Percentiles rank a stretch among this genome's conserved stretches.
Conservation (phyloP, 2,888 invertebrate species). For the Lasiommata megera region DNA sequence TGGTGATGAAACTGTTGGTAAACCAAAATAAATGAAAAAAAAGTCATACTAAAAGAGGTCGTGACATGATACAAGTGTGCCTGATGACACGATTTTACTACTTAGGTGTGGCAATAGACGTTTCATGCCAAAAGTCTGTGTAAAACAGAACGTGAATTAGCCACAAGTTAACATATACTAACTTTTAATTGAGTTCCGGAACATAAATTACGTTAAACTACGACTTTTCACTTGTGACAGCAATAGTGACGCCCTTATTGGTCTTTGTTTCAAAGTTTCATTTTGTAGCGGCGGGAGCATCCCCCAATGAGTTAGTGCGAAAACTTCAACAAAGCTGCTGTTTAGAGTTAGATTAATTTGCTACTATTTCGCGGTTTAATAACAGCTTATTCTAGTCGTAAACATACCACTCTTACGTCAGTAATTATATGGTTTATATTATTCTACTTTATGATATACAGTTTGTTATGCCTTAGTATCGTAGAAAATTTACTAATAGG, state of each 20-base stretch:
- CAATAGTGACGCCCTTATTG: conserved; percentile 9
- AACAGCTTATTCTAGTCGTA: not conserved
- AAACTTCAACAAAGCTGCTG: conserved; percentile 6
- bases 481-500: too few relatives aligned
- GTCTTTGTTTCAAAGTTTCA: conserved; percentile 16
- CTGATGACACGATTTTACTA: too few relatives aligned
- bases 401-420: too few relatives aligned
- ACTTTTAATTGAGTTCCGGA: conserved; percentile 11
- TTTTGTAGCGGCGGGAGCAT: not conserved
- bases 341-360: conserved; percentile 11
- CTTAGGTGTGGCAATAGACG: too few relatives aligned
- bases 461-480: too few relatives aligned
- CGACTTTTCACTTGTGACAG: conserved; percentile 9
- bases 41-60: too few relatives aligned
- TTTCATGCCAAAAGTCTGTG: not conserved
- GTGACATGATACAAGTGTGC: too few relatives aligned
- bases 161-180: not conserved
- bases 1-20: too few relatives aligned
- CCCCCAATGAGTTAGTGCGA: not conserved
- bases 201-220: conserved; percentile 13
- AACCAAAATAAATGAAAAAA: too few relatives aligned
- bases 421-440: too few relatives aligned
- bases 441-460: too few relatives aligned
- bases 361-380: not conserved
- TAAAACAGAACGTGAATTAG: not conserved